phyloP scores from a whole-genome alignment of 2,113 vertebrate species.

The Diglossa brunneiventris region DNA sequence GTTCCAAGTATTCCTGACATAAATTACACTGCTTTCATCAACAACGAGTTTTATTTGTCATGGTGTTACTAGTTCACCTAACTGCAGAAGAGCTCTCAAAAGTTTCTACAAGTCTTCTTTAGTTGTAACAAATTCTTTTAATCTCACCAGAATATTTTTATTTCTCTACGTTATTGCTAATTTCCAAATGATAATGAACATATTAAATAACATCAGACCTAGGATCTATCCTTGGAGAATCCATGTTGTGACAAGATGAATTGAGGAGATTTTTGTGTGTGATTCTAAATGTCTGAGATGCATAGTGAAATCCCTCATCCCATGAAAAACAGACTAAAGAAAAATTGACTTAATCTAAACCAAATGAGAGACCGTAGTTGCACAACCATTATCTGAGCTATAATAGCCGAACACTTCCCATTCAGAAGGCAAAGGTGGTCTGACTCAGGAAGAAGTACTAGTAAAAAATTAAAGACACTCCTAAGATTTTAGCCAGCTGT shows the following conservation, averaged over 20 bases:
- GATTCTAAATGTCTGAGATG: background rate
- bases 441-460: background rate
- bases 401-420: background rate
- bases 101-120: background rate
- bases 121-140: background rate
- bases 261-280: background rate
- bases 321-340: background rate
- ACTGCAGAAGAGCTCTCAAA: background rate
- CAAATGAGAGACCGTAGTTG: background rate
- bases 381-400: background rate
- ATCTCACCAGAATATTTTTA: background rate
- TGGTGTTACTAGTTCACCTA: background rate
- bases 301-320: background rate
- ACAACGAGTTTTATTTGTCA: background rate
- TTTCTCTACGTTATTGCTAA: background rate
- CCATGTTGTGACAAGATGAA: background rate
- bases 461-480: background rate
- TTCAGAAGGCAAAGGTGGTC: background rate
- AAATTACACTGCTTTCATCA: background rate
- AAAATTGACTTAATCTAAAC: conserved; percentile 24
- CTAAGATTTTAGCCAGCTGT: background rate
- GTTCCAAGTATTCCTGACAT: background rate
- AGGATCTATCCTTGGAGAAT: background rate
- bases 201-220: background rate
- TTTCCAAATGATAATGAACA: background rate